Base-by-base conservation (phyloP, 2,113 vertebrate species). In the Odontesthes bonariensis region DNA sequence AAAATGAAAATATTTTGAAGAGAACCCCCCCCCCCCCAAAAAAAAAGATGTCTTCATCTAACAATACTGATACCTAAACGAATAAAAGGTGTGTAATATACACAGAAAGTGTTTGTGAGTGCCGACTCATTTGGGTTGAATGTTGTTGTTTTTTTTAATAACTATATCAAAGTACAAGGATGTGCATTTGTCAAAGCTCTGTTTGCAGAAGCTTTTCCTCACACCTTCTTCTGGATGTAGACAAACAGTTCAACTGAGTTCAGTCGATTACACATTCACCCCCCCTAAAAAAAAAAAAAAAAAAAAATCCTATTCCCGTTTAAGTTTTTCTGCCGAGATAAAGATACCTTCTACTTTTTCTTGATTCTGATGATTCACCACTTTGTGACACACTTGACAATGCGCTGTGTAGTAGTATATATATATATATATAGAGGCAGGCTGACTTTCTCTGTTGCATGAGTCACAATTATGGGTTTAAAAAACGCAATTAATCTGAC, bases 361-460 rank as follows among this genome's bases (percentile, higher is more conserved):
- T 63, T 58, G 44, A 77, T 62, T 77, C 27, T 57, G 61, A 78
- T 57, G 61, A 78, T 65, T 69, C 65, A 72, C 62, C 68, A 60
- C 56, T 27, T 6, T 68, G 44, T 85, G 84, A 90, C 57, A 85
- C 85, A 73, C 44, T 19, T 67, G 66, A 79, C 62, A 75, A 19
- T 11, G 16, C 46, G 3, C 5, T 53, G 60, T 65, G 56, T 44
- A 65, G 27, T 67, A n/a, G n/a, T n/a, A n/a, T n/a, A n/a, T n/a
- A 8, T 40, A 54, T 71, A 79, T 68, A 68, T 27, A 58, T 68
- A 82, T 57, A 69, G 13, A 81, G 33, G 46, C 60, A 67, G 54
- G 74, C 52, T 33, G 35, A 56, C 63, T 79, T 71, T 75, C 81
- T 84, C 75, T 23, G 11, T 12, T 23, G 69, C 57, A 70, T 82